Evolutionary conservation across 2,888 invertebrate species (phyloP).

Genomic region (Rosalia funebris): DNA sequence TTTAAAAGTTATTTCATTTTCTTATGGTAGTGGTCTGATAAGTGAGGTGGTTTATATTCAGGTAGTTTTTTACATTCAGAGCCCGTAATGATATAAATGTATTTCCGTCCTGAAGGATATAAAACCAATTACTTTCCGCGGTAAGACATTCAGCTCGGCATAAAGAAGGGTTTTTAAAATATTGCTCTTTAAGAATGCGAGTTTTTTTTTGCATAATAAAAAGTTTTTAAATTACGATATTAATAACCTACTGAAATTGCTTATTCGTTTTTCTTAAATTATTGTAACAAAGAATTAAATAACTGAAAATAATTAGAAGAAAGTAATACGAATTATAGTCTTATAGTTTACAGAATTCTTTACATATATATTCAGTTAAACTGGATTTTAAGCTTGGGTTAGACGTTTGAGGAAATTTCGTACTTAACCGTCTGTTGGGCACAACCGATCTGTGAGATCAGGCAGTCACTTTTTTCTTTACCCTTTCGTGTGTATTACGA

Average conservation of each 20-base stretch:
- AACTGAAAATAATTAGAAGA: too few species aligned
- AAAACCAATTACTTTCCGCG: conserved; percentile 20
- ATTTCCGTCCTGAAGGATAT: conserved; percentile 10
- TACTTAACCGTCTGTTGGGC: too few species aligned
- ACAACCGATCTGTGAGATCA: too few species aligned
- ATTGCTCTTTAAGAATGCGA: neutral
- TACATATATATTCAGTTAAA: too few species aligned
- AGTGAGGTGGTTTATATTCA: conserved; percentile 46
- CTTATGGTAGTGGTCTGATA: conserved; percentile 49
- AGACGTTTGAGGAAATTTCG: too few species aligned
- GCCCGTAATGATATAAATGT: conserved; percentile 20
- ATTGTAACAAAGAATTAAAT: too few species aligned
- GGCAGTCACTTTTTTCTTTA: too few species aligned
- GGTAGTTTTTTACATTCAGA: conserved; percentile 35
- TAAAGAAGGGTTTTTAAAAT: neutral
- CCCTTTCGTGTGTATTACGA: too few species aligned
- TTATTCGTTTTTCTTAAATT: neutral
- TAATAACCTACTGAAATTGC: neutral
- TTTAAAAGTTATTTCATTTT: conserved; percentile 51
- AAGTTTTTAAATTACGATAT: neutral
- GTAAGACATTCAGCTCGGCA: neutral
- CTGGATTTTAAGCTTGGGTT: too few species aligned
- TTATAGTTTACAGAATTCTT: too few species aligned
- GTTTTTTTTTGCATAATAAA: neutral
- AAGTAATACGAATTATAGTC: too few species aligned